Base-by-base conservation (phyloP, 2,797 vertebrate genomes). In the Gadopsis bispinosus region DNA sequence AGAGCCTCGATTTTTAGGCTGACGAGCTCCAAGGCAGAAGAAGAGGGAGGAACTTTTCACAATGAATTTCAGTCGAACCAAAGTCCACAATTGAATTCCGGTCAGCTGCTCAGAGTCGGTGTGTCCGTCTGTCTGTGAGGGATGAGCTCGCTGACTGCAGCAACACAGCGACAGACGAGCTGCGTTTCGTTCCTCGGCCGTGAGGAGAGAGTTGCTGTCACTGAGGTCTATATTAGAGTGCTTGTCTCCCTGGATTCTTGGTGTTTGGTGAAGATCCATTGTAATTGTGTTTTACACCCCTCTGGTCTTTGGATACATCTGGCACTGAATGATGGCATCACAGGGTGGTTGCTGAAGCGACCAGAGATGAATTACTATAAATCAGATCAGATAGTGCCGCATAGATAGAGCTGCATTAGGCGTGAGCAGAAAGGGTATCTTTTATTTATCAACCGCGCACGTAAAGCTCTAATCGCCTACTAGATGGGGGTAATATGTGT, bases 371-470 rank as follows among this genome's bases (percentile, higher is more conserved):
- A 20, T 75, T 74, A 29, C 77, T 61, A 80, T 88, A 87, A 92
- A 92, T 91, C 89, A 89, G 53, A 87, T 76, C 75, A 66, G 74
- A 80, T 80, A 59, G 72, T 10, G 55, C 45, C 7, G 33, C 26
- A 26, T 26, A 26, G 26, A 26, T 20, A 9, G 54, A 72, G 73
- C 82, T 19, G 51, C 22, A 50, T 62, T 67, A 67, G 79, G 76
- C 69, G 58, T 58, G 8, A 80, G 69, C 69, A 47, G 75, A 69
- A 71, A 65, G 60, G 83, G 43, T 69, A 69, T 87, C 77, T 83
- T 83, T 84, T 82, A 86, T 91, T 89, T 88, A 83, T 89, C 87
- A 84, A 62, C 50, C 3, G 68, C 63, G 66, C 80, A 81, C 76
- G 80, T 83, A 60, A 87, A 88, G 83, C 77, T 79, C 79, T 74